A percentile compares a stretch with the other conserved stretches of the same genome.
These are phyloP conservation scores for Caenorhabditis sp. DNA, from an alignment of 2,888 invertebrate genomes.

Conservation along the genomic window DNA sequence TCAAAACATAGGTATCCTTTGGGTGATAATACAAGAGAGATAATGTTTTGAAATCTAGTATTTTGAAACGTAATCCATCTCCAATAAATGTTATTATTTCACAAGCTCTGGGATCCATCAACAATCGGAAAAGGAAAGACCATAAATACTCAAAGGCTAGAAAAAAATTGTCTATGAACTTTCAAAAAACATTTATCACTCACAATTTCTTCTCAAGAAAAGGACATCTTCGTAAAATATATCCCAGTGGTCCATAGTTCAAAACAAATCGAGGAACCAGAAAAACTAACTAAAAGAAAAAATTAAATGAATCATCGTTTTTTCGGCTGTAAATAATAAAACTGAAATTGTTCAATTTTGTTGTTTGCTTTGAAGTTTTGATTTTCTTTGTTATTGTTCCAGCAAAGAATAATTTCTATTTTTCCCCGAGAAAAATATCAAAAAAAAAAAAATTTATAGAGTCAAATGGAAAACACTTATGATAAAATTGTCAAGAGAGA, in stretches of 20 bases:
- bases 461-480: neutral
- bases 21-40: constrained; percentile 35
- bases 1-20: constrained; percentile 24
- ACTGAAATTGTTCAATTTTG: neutral
- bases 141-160: constrained; percentile 40
- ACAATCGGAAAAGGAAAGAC: constrained; percentile 32
- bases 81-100: constrained; percentile 38
- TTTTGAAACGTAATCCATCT: constrained; percentile 24
- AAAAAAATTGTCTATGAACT: constrained; percentile 10
- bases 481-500: no score
- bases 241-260: constrained; percentile 6
- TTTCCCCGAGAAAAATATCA: neutral
- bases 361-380: neutral
- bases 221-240: constrained; percentile 22
- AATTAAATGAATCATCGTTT: neutral
- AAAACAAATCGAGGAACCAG: neutral
- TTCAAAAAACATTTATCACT: neutral
- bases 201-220: constrained; percentile 31
- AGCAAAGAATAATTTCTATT: neutral
- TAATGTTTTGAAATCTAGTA: constrained; percentile 19
- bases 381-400: neutral
- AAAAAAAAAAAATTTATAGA: neutral
- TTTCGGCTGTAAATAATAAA: neutral
- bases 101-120: constrained; percentile 30
- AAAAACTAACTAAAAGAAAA: neutral